Conservation (phyloP, 1,140 invertebrate genomes). For the Solenopsis fugax region DNA sequence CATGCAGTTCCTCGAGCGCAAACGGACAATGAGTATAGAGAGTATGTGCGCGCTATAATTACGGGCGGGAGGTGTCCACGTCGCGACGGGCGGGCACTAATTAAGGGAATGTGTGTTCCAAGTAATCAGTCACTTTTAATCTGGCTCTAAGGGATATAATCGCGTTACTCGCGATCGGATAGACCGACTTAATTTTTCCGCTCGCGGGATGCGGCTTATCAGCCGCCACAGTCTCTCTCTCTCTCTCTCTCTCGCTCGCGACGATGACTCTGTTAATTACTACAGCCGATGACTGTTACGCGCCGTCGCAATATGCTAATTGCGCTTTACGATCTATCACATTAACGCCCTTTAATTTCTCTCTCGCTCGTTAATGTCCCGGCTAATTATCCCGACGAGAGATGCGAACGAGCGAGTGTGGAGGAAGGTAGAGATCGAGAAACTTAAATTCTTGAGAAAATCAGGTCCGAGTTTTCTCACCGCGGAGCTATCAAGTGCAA, state of each 20-base stretch:
- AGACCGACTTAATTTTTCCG: not conserved
- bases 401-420: not conserved
- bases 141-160: not conserved
- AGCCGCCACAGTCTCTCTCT: too few relatives aligned
- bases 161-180: not conserved
- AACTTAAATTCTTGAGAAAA: conserved; percentile 53
- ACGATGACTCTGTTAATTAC: conserved; percentile 37
- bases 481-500: conserved; percentile 28
- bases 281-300: not conserved
- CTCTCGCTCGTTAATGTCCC: conserved; percentile 21
- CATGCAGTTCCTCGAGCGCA: not conserved
- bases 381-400: conserved; percentile 8
- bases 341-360: not conserved
- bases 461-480: conserved; percentile 40
- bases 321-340: conserved; percentile 28
- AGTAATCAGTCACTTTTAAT: not conserved
- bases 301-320: conserved; percentile 32
- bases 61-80: not conserved
- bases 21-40: not conserved
- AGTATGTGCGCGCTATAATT: conserved; percentile 3
- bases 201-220: not conserved
- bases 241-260: not conserved
- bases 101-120: conserved; percentile 21
- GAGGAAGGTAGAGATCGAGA: not conserved
- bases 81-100: conserved; percentile 2